Percentiles rank a stretch among this genome's conserved stretches.
These are phyloP conservation scores for Pantala flavescens DNA, from an alignment of 1,140 invertebrate genomes.

Conservation along the genomic window DNA sequence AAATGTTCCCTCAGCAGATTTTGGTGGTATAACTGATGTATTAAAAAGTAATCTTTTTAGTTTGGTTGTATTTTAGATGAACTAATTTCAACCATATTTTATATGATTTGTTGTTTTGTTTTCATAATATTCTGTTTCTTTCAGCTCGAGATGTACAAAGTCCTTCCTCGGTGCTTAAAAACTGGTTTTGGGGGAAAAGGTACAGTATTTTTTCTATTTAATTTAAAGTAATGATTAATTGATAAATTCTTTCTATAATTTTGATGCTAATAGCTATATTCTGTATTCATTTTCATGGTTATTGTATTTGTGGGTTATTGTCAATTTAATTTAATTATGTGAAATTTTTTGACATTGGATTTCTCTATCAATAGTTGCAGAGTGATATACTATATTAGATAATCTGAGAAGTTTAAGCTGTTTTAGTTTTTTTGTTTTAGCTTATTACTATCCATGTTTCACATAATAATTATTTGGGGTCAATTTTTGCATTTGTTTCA, in stretches of 20 bases:
- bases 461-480: too few species aligned
- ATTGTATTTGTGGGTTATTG: background rate
- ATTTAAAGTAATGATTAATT: too few species aligned
- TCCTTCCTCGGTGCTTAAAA: constrained; percentile 60
- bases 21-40: too few species aligned
- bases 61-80: too few species aligned
- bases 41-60: too few species aligned
- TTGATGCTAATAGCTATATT: background rate
- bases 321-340: background rate
- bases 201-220: background rate
- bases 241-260: background rate
- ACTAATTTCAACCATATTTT: too few species aligned
- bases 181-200: constrained; percentile 63
- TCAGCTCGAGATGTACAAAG: constrained; percentile 62
- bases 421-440: too few species aligned
- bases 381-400: too few species aligned
- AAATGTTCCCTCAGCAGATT: too few species aligned
- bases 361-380: background rate
- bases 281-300: background rate
- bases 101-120: too few species aligned
- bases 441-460: too few species aligned
- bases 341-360: background rate
- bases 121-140: constrained; percentile 29
- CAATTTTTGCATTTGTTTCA: background rate
- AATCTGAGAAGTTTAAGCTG: too few species aligned